These are phyloP conservation scores for Chaenocephalus aceratus DNA, from an alignment of 2,113 vertebrate genomes.

Conservation along the genomic window DNA sequence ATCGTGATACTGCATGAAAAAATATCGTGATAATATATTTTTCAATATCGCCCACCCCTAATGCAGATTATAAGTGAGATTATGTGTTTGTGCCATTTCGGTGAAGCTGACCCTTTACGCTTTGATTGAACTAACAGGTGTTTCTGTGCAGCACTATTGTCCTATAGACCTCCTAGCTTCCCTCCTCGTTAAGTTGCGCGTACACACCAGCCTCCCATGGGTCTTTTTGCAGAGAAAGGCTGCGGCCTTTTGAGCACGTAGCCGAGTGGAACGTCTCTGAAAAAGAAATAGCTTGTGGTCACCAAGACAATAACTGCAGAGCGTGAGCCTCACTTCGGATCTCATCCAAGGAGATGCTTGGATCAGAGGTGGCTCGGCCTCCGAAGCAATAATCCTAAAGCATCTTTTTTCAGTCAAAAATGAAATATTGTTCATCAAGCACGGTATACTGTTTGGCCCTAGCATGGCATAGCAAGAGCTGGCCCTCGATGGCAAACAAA, in stretches of 20 bases:
- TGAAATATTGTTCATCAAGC: constrained; percentile 12
- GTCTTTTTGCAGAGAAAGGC: constrained; percentile 30
- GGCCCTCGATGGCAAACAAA: constrained; percentile 47
- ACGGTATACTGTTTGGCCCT: constrained; percentile 6
- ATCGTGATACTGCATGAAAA: no score
- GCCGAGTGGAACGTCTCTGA: constrained; percentile 48
- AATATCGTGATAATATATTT: no score
- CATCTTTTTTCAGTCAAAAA: neutral
- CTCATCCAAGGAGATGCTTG: constrained; percentile 64
- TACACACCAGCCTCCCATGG: constrained; percentile 37
- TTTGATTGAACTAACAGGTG: constrained; percentile 34
- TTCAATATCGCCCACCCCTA: no score
- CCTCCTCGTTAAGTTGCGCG: constrained; percentile 11
- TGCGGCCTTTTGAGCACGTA: constrained; percentile 63
- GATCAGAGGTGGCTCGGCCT: constrained; percentile 38
- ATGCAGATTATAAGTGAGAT: neutral
- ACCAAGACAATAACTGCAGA: constrained; percentile 65
- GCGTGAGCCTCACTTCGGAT: constrained; percentile 55
- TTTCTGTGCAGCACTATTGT: neutral
- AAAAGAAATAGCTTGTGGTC: constrained; percentile 63
- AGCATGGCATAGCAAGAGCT: constrained; percentile 18
- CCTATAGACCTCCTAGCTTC: constrained; percentile 14
- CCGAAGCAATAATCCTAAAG: constrained; percentile 41
- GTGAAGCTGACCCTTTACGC: neutral
- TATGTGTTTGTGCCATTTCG: neutral